These are phyloP conservation scores for Blastobasis lacticolella DNA, from an alignment of 2,888 invertebrate genomes.

Conservation along the genomic window DNA sequence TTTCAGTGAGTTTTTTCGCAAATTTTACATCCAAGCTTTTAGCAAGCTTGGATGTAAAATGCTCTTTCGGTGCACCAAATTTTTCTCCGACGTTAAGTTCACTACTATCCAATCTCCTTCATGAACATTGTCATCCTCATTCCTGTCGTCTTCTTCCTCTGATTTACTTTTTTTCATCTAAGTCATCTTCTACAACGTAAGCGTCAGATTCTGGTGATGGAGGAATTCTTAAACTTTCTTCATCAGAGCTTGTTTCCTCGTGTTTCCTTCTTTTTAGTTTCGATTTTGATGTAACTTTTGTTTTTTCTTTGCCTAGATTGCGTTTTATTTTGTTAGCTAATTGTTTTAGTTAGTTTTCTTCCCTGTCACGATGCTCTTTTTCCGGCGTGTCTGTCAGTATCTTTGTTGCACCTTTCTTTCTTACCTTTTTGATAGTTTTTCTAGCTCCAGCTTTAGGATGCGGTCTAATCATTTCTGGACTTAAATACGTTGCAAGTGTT, in stretches of 20 bases:
- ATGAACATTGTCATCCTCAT: conserved; percentile 12
- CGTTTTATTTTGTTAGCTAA: conserved; percentile 1
- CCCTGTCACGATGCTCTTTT: background rate
- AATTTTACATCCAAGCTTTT: conserved; percentile 17
- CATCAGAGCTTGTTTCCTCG: no score
- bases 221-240: no score
- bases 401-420: background rate
- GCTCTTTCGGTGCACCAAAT: conserved; percentile 17
- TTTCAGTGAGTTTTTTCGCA: conserved; percentile 19
- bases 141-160: conserved; percentile 7
- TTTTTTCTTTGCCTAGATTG: conserved; percentile 4
- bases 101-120: conserved; percentile 19
- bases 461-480: background rate
- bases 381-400: background rate
- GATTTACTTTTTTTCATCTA: conserved; percentile 9
- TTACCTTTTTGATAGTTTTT: background rate
- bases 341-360: conserved; percentile 3
- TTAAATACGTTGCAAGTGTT: background rate
- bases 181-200: no score
- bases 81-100: conserved; percentile 17
- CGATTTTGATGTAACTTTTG: no score
- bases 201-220: no score
- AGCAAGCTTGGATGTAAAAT: conserved; percentile 10
- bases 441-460: background rate
- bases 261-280: no score